phyloP scores from a whole-genome alignment of 2,113 vertebrate genomes.

The Pseudopipra pipra region DNA sequence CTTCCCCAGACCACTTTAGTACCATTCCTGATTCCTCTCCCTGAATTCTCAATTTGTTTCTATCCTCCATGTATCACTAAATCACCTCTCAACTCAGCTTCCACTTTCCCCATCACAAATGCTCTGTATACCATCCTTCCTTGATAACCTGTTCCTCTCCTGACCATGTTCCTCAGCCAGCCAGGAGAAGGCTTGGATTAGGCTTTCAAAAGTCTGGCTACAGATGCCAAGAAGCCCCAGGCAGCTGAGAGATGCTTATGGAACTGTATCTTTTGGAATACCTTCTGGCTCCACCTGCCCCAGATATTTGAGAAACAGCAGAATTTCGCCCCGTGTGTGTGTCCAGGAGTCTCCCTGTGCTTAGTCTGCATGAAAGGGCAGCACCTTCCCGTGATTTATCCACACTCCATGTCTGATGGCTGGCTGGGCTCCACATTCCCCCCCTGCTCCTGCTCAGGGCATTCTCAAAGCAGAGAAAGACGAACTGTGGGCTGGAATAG shows the following conservation, averaged over 20 bases:
- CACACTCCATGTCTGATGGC: accelerated
- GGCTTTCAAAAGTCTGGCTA: neutral
- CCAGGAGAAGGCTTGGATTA: neutral
- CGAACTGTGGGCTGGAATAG: neutral
- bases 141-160: neutral
- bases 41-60: neutral
- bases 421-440: neutral
- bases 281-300: neutral
- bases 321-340: neutral
- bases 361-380: neutral
- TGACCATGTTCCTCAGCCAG: neutral
- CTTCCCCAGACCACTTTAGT: neutral
- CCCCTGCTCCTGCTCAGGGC: neutral
- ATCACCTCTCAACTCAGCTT: neutral
- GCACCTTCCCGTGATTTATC: neutral
- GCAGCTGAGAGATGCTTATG: accelerated
- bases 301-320: neutral
- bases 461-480: neutral
- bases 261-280: neutral
- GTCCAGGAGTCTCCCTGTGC: neutral
- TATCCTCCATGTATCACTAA: neutral
- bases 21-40: neutral
- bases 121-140: neutral
- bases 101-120: neutral
- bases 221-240: neutral